Percentiles rank a stretch among this genome's conserved stretches.
Conservation (phyloP, 2,888 invertebrate species). For the Alcis repandata region DNA sequence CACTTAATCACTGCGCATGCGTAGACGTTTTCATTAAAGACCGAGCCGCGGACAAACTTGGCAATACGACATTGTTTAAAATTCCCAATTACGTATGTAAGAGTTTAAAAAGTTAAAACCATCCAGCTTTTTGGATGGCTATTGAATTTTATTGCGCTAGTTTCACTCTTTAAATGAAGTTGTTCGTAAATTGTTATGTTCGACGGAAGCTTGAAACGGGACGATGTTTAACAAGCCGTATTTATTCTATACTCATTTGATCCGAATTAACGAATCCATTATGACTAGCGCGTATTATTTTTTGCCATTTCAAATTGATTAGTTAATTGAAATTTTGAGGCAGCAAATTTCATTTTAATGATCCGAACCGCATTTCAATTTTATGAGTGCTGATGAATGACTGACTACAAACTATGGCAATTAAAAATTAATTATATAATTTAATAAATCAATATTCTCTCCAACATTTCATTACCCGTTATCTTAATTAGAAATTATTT, state of each 20-base stretch:
- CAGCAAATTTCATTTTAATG: constrained; percentile 12
- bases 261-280: constrained; percentile 19
- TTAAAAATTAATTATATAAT: constrained; percentile 38
- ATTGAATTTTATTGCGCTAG: constrained; percentile 39
- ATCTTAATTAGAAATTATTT: constrained; percentile 52
- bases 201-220: constrained; percentile 24
- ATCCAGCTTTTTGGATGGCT: constrained; percentile 22
- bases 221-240: constrained; percentile 10
- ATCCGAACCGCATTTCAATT: constrained; percentile 15
- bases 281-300: constrained; percentile 25
- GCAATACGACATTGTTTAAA: constrained; percentile 55
- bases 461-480: constrained; percentile 43
- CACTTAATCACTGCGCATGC: constrained; percentile 68
- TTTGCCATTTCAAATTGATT: constrained; percentile 25
- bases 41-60: constrained; percentile 52
- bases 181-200: constrained; percentile 17
- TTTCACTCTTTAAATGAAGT: constrained; percentile 35
- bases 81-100: constrained; percentile 52
- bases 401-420: constrained; percentile 21
- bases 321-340: constrained; percentile 25
- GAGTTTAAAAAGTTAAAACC: constrained; percentile 32
- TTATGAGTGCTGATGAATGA: constrained; percentile 30
- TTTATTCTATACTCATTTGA: constrained; percentile 33
- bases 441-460: constrained; percentile 45
- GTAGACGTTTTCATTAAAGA: constrained; percentile 64